Base-by-base conservation (phyloP, 1,140 invertebrate species). In the Orius laevigatus region DNA sequence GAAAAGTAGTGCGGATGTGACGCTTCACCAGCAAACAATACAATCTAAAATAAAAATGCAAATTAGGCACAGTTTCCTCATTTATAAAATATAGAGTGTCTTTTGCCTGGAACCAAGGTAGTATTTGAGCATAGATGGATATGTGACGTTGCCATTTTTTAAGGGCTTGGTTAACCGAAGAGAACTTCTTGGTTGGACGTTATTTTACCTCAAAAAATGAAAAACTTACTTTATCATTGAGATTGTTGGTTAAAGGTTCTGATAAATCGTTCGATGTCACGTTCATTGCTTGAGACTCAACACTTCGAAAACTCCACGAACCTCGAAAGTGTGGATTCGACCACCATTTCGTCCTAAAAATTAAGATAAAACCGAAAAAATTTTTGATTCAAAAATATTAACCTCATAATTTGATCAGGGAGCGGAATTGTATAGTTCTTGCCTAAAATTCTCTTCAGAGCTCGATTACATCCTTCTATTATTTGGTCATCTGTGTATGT, bases 21-120 rank as follows among this genome's bases (percentile, higher is more conserved):
- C 0, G 78, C 77, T 63, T 83, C 79, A 0, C 79, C 80, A 12
- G 75, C 79, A 57, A 84, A 83, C 49, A 77, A 67, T 1, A 83
- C 55, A 8, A 65, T 49, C 63, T 66, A 32, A 33, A 45, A 45
- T 4, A 3, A 3, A 16, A 16, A 38, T 38, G 3, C n/a, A 16
- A 38, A n/a, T 34, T 8, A 8, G 33, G 33, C 8, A n/a, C n/a
- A n/a, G n/a, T n/a, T n/a, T n/a, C n/a, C n/a, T n/a, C n/a, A n/a
- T n/a, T n/a, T n/a, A n/a, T n/a, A n/a, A n/a, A n/a, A n/a, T n/a
- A n/a, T n/a, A n/a, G n/a, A n/a, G n/a, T n/a, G n/a, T n/a, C n/a
- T n/a, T n/a, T n/a, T n/a, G n/a, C n/a, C n/a, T n/a, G n/a, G n/a
- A n/a, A n/a, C n/a, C n/a, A n/a, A n/a, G n/a, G n/a, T n/a, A n/a